phyloP scores from a whole-genome alignment of 2,797 vertebrate genomes.

The Gymnothorax javanicus region DNA sequence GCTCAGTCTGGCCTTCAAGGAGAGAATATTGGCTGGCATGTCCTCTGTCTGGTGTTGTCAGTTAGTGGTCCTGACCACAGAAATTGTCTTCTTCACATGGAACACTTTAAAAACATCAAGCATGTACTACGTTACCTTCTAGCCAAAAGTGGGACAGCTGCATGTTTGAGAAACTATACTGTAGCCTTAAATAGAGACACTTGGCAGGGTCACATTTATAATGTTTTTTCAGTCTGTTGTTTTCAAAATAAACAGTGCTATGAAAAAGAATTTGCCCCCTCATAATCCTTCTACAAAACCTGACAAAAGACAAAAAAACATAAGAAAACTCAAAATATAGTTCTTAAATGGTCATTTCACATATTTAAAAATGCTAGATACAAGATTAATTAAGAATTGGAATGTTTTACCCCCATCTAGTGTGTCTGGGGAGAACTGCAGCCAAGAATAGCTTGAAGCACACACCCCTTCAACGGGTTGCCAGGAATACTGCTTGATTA shows the following conservation, averaged over 20 bases:
- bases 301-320: too few relatives aligned
- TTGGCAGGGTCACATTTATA: conserved; percentile 17
- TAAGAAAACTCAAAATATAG: too few relatives aligned
- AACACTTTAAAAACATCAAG: neutral
- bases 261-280: too few relatives aligned
- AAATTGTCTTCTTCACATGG: neutral
- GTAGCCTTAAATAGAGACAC: neutral
- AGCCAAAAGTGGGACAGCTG: neutral
- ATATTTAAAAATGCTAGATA: too few relatives aligned
- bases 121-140: neutral
- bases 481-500: too few relatives aligned
- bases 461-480: too few relatives aligned
- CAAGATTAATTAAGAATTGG: too few relatives aligned
- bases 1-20: neutral
- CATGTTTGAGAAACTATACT: neutral
- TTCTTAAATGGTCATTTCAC: too few relatives aligned
- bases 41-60: neutral
- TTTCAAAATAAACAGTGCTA: neutral
- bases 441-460: too few relatives aligned
- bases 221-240: neutral
- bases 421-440: too few relatives aligned
- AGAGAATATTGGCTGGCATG: neutral
- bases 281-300: too few relatives aligned
- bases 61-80: neutral
- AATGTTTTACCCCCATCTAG: too few relatives aligned